Percentiles rank a stretch among this genome's conserved stretches.
These are phyloP conservation scores for Rhinatrema bivittatum DNA, from an alignment of 2,797 vertebrate species.

Conservation along the genomic window DNA sequence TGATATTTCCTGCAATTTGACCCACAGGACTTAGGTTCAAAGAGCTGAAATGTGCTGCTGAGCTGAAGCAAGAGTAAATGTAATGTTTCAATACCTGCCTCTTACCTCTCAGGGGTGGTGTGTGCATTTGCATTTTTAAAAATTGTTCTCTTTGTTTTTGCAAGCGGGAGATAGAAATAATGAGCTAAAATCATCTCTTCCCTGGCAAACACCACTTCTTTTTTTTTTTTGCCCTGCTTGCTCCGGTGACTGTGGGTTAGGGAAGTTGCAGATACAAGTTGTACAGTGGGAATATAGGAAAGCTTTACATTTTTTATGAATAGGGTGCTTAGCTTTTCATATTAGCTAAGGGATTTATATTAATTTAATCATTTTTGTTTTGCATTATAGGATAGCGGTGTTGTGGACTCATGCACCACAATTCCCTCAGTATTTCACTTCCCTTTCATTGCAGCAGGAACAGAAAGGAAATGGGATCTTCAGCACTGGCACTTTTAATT, in stretches of 20 bases:
- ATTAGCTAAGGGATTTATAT: slow-evolving; percentile 27
- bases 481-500: slow-evolving; percentile 58
- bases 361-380: slow-evolving; percentile 27
- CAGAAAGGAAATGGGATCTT: slow-evolving; percentile 53
- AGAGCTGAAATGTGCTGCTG: slow-evolving; percentile 1
- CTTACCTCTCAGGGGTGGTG: slow-evolving; percentile 13
- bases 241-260: neutral
- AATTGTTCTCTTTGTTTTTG: slow-evolving; percentile 3
- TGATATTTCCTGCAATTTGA: slow-evolving; percentile 7
- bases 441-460: no score
- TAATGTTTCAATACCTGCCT: neutral
- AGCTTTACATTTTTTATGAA: no score
- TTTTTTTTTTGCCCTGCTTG: fast-evolving
- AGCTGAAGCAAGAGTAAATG: slow-evolving; percentile 23
- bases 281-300: slow-evolving; percentile 16
- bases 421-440: slow-evolving; percentile 50
- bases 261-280: neutral
- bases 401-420: slow-evolving; percentile 49
- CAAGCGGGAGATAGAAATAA: slow-evolving; percentile 1
- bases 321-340: slow-evolving; percentile 4
- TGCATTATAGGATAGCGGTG: slow-evolving; percentile 33
- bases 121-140: slow-evolving; percentile 2
- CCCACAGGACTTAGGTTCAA: slow-evolving; percentile 13
- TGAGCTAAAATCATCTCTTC: neutral
- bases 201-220: no score